phyloP scores from a whole-genome alignment of 2,888 invertebrate genomes.

The Netelia virgata region DNA sequence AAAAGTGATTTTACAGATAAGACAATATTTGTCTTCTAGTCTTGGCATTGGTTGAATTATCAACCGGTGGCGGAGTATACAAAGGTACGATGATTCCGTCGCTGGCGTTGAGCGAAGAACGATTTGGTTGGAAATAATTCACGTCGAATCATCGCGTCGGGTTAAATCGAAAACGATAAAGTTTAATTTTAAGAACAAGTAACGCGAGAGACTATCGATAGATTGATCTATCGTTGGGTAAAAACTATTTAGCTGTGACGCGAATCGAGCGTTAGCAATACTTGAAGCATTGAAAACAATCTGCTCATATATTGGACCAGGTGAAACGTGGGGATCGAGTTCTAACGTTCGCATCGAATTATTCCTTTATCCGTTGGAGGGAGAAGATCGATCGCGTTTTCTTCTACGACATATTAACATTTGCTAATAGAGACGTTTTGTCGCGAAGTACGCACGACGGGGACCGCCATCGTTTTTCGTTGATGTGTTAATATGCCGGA shows the following conservation, averaged over 20 bases:
- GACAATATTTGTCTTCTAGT: slow-evolving; percentile 55
- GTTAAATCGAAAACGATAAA: neutral
- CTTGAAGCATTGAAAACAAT: neutral
- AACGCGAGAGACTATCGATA: neutral
- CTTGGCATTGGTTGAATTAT: slow-evolving; percentile 50
- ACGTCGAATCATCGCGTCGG: slow-evolving; percentile 30
- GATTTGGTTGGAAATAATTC: slow-evolving; percentile 48
- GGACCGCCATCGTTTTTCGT: neutral
- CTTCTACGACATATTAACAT: neutral
- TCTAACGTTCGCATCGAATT: neutral
- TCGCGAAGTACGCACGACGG: neutral
- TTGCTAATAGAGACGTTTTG: neutral
- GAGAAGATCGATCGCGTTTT: neutral
- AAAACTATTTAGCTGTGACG: neutral
- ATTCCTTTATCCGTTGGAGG: neutral
- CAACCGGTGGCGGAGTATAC: slow-evolving; percentile 12
- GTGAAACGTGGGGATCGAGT: slow-evolving; percentile 10
- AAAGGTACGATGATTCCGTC: slow-evolving; percentile 43
- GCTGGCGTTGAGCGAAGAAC: slow-evolving; percentile 33
- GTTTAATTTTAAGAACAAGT: neutral
- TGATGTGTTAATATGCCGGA: slow-evolving; percentile 52
- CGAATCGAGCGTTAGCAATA: neutral
- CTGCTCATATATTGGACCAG: neutral
- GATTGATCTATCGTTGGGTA: neutral
- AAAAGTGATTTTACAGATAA: slow-evolving; percentile 60